phyloP scores from a whole-genome alignment of 2,113 vertebrate genomes.

The Syngnathus floridae region DNA sequence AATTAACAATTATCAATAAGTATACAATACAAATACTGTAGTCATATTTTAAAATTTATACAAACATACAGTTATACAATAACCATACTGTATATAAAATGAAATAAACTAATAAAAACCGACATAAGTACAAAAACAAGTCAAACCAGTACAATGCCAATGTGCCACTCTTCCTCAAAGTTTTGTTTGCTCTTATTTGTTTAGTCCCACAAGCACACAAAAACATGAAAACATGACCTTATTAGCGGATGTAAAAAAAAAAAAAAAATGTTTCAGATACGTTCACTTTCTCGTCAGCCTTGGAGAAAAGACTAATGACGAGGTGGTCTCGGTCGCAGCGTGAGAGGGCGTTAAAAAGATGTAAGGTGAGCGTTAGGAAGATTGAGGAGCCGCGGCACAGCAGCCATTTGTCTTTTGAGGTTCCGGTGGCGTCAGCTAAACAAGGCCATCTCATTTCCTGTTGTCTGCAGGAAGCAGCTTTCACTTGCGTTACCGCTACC shows the following conservation, averaged over 20 bases:
- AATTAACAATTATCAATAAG: too few species aligned
- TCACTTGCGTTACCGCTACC: conserved; percentile 39
- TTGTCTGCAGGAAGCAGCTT: conserved; percentile 71
- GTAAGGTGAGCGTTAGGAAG: conserved; percentile 32
- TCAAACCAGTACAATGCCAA: too few species aligned
- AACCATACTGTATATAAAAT: too few species aligned
- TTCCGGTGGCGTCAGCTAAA: conserved; percentile 66
- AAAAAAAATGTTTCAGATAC: neutral
- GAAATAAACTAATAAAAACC: too few species aligned
- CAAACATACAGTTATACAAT: too few species aligned
- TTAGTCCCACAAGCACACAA: neutral
- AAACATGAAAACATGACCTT: neutral
- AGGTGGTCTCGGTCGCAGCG: conserved; percentile 18
- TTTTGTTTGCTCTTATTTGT: too few species aligned
- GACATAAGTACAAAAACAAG: too few species aligned
- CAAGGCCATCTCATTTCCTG: conserved; percentile 74
- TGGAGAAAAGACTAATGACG: conserved; percentile 31
- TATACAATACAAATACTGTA: too few species aligned
- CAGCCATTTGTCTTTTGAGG: conserved; percentile 66
- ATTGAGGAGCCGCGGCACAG: conserved; percentile 38
- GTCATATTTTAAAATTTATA: too few species aligned
- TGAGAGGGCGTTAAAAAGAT: conserved; percentile 44
- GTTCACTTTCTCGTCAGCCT: conserved; percentile 13
- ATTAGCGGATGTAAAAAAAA: neutral
- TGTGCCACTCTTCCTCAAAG: too few species aligned